A percentile compares a stretch with the other conserved stretches of the same genome.
Evolutionary conservation across 2,113 vertebrate species (phyloP).

Genomic region (Hippocampus barbouri): DNA sequence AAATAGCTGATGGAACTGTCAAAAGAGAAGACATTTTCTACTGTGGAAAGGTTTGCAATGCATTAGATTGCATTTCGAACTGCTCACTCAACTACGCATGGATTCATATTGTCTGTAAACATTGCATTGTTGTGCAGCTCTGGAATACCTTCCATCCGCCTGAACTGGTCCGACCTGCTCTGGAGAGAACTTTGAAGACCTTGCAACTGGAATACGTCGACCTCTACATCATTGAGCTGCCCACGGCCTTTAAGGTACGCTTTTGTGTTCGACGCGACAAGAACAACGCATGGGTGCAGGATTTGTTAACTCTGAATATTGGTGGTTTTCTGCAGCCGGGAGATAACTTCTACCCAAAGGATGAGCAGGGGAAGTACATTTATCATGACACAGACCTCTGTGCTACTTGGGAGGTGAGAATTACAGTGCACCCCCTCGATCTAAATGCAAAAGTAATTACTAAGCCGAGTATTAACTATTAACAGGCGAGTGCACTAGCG

Average conservation of each 20-base stretch:
- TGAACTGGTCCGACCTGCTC: slow-evolving; percentile 76
- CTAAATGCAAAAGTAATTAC: background rate
- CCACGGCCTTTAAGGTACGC: slow-evolving; percentile 85
- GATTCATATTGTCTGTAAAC: background rate
- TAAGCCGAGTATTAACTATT: background rate
- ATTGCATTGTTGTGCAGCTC: slow-evolving; percentile 64
- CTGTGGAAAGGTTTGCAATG: slow-evolving; percentile 82
- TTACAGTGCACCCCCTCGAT: background rate
- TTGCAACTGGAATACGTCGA: slow-evolving; percentile 87
- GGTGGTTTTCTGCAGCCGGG: slow-evolving; percentile 78
- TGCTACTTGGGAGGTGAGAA: slow-evolving; percentile 89
- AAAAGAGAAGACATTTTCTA: slow-evolving; percentile 88
- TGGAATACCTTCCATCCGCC: slow-evolving; percentile 85
- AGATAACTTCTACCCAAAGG: slow-evolving; percentile 73
- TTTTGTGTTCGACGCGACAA: background rate
- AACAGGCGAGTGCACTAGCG: background rate
- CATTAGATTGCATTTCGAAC: background rate
- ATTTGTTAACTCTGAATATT: background rate
- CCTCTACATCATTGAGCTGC: slow-evolving; percentile 89
- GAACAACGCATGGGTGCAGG: background rate
- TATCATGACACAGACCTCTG: slow-evolving; percentile 82
- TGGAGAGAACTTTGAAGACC: slow-evolving; percentile 79
- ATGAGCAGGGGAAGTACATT: slow-evolving; percentile 79
- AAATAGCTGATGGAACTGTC: slow-evolving; percentile 83
- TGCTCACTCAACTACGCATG: background rate